A percentile compares a stretch with the other conserved stretches of the same genome.
These are phyloP conservation scores for Oreochromis spilurus DNA, from an alignment of 2,113 vertebrate species.

Conservation along the genomic window DNA sequence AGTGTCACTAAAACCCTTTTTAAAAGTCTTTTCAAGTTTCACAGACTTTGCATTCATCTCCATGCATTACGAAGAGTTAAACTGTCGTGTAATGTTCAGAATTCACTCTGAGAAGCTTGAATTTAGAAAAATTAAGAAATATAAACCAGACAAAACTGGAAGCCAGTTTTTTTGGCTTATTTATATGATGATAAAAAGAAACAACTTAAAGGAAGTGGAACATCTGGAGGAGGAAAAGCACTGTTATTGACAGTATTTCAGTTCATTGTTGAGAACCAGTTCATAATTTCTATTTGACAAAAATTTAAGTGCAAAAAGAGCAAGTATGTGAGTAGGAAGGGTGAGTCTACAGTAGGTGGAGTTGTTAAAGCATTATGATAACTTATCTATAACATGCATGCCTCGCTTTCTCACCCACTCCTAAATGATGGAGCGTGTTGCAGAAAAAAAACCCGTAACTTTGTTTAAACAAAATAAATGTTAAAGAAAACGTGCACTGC, in stretches of 20 bases:
- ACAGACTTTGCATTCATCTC: accelerated
- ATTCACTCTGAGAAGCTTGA: neutral
- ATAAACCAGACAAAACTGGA: neutral
- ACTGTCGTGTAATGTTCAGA: neutral
- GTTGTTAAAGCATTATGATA: conserved; percentile 25
- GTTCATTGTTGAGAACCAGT: neutral
- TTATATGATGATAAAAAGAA: neutral
- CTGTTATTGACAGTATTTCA: neutral
- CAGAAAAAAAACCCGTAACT: accelerated
- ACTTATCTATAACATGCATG: conserved; percentile 56
- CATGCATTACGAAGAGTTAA: neutral
- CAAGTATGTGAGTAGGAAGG: neutral
- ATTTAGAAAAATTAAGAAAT: neutral
- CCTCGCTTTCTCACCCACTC: neutral
- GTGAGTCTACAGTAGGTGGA: conserved; percentile 1
- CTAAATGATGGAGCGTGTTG: neutral
- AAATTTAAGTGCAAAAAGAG: neutral
- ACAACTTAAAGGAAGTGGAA: neutral
- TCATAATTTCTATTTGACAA: neutral
- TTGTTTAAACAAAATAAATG: neutral
- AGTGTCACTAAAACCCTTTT: neutral
- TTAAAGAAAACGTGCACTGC: neutral
- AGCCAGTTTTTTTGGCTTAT: neutral
- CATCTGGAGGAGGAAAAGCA: neutral
- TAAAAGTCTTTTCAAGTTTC: neutral